phyloP scores from a whole-genome alignment of 2,888 invertebrate genomes.

The Adela reaumurella region DNA sequence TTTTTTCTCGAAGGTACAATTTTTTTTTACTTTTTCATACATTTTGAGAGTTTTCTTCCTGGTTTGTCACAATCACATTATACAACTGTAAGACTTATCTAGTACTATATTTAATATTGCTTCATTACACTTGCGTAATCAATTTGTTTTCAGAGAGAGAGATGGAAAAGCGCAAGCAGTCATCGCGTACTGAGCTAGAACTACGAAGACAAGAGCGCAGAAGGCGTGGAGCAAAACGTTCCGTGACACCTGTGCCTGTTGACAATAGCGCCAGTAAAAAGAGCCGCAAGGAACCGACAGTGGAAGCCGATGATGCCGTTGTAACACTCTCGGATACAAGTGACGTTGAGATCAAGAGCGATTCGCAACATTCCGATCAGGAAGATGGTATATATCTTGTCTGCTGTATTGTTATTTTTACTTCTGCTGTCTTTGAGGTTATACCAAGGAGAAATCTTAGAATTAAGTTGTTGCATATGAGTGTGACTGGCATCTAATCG shows the following conservation, averaged over 20 bases:
- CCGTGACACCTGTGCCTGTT: slow-evolving; percentile 28
- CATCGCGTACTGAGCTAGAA: slow-evolving; percentile 69
- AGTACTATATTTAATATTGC: too few relatives aligned
- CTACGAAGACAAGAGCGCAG: slow-evolving; percentile 64
- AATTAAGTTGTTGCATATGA: too few relatives aligned
- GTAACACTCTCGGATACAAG: slow-evolving; percentile 49
- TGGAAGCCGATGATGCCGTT: slow-evolving; percentile 32
- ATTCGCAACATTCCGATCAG: slow-evolving; percentile 34
- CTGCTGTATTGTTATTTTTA: too few relatives aligned
- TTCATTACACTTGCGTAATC: too few relatives aligned
- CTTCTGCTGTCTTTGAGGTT: too few relatives aligned
- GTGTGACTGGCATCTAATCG: too few relatives aligned
- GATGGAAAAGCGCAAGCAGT: slow-evolving; percentile 74
- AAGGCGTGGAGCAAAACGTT: slow-evolving; percentile 45
- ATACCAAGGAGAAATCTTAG: too few relatives aligned
- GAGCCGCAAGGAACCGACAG: slow-evolving; percentile 31
- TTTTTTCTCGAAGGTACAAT: too few relatives aligned
- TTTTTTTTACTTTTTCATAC: too few relatives aligned
- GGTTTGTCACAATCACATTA: too few relatives aligned
- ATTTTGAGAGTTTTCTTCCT: too few relatives aligned
- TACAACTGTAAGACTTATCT: too few relatives aligned
- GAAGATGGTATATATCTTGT: slow-evolving; percentile 32
- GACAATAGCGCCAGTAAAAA: slow-evolving; percentile 27
- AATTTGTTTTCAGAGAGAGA: slow-evolving; percentile 61
- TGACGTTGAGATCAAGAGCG: slow-evolving; percentile 47